Evolutionary conservation across 1,140 invertebrate species (phyloP), one percentile per base, ranked within the genome.

Genomic region (Eufriesea mexicana): DNA sequence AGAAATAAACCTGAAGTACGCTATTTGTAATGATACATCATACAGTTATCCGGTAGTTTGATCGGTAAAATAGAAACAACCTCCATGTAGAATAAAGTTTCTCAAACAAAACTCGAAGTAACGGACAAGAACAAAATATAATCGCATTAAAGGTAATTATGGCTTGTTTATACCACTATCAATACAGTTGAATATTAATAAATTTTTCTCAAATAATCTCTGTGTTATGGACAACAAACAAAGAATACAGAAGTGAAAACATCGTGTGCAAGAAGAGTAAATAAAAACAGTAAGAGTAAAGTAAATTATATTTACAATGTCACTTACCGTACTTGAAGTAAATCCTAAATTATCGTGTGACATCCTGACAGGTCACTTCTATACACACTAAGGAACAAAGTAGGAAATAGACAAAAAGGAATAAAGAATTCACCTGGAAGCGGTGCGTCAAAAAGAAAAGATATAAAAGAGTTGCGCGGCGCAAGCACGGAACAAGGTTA

Each of bases 271-370:
- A 18, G 16, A 20, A 62, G 45, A 9, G 10, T 25, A n/a, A 62
- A 18, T 28, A 12, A 2, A 47, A 23, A 10, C 16, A 49, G 72
- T 5, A 23, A 20, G 45, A 28, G n/a, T 49, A 49, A 25, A 28
- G 25, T 35, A 20, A 18, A n/a, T 23, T 9, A 20, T 64, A 20
- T 35, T 6, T 51, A 61, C n/a, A 57, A 54, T 51, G 61, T 78
- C 57, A 92, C 93, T 93, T 75, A 93, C 93, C 89, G 89, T 91
- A 59, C 92, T 93, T 18, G 91, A 91, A 5, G 90, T 92, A 92
- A 92, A 93, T 91, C 92, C 93, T 28, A 92, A 90, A 91, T 93
- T 93, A 57, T 92, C 91, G 76, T 92, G 93, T 62, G 93, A 93
- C 93, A 93, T 93, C 57, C 42, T 88, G 66, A 4, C 25, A 35